Conservation (phyloP, 2,113 vertebrate species). For the Campylomormyrus numenius region DNA sequence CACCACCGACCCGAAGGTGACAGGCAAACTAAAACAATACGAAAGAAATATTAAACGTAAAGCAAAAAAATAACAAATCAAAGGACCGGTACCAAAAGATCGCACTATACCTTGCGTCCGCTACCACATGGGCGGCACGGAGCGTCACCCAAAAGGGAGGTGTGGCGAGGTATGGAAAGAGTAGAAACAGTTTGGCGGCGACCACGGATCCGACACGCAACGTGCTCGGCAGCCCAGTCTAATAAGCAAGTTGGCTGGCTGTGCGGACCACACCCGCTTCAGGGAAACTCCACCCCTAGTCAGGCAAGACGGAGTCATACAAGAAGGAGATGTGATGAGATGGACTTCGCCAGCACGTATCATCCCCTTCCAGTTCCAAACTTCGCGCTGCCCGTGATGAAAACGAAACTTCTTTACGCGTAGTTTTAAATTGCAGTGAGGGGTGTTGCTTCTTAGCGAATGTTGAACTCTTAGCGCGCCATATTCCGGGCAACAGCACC, state of each 20-base stretch:
- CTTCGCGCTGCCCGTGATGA: background rate
- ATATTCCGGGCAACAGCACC: background rate
- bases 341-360: background rate
- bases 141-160: slow-evolving; percentile 4
- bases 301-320: background rate
- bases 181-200: background rate
- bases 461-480: background rate
- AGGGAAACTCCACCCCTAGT: slow-evolving; percentile 15
- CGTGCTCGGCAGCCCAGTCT: background rate
- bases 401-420: background rate
- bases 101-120: slow-evolving; percentile 11
- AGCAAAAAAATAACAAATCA: background rate
- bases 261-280: slow-evolving; percentile 1
- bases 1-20: background rate
- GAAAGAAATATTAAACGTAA: background rate
- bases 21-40: background rate
- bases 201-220: background rate
- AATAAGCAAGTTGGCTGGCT: slow-evolving; percentile 4
- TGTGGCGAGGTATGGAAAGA: background rate
- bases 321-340: background rate
- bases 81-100: background rate
- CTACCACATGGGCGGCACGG: slow-evolving; percentile 19
- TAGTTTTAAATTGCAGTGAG: background rate
- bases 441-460: background rate
- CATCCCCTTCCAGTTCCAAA: background rate